phyloP scores from a whole-genome alignment of 2,797 vertebrate species.

The Pyrrhura leucotis region DNA sequence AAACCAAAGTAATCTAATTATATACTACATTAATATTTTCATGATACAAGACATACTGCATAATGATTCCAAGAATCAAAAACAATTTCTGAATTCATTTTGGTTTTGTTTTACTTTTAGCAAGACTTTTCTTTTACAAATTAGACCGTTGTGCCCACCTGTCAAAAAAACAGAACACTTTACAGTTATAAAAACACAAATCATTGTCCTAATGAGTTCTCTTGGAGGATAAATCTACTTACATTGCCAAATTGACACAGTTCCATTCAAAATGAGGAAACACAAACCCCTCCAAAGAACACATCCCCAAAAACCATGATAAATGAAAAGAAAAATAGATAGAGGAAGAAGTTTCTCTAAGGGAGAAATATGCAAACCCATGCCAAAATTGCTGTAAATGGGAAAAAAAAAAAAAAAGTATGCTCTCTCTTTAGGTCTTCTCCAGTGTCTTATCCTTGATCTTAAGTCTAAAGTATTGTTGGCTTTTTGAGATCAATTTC shows the following conservation, averaged over 20 bases:
- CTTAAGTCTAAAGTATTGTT: not conserved
- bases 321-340: not conserved
- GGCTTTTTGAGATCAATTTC: not conserved
- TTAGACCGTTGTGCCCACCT: not conserved
- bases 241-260: not conserved
- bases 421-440: not conserved
- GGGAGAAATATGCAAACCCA: not conserved
- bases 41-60: not conserved
- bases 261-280: not conserved
- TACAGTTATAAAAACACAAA: not conserved
- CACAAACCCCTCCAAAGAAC: not conserved
- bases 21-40: not conserved
- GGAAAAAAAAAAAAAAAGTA: not conserved
- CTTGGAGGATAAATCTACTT: not conserved
- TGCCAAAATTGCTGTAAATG: not conserved
- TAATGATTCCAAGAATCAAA: not conserved
- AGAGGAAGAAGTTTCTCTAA: not conserved
- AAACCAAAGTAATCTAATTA: not conserved
- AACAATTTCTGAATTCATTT: not conserved
- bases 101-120: not conserved
- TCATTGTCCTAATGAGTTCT: not conserved
- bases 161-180: not conserved
- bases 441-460: not conserved
- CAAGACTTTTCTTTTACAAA: not conserved
- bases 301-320: not conserved